Conservation (phyloP, 2,113 vertebrate genomes). For the Hippoglossus stenolepis region DNA sequence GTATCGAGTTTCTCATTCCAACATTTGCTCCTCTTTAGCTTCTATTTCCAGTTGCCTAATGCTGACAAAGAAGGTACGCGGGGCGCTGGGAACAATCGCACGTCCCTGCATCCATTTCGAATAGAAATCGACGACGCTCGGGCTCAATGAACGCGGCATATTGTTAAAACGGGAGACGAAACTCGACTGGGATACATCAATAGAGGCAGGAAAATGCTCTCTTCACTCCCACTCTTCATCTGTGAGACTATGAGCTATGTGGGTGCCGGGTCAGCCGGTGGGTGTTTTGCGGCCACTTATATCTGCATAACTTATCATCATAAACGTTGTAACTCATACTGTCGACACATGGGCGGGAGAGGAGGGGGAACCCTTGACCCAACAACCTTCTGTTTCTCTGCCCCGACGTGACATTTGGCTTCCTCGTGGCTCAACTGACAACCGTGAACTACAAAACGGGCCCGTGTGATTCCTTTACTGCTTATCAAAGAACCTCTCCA, state of each 20-base stretch:
- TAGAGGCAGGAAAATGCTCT: conserved; percentile 8
- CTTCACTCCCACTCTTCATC: conserved; percentile 11
- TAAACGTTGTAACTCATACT: conserved; percentile 29
- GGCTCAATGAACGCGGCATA: conserved; percentile 27
- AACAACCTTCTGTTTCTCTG: conserved; percentile 46
- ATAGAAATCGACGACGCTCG: conserved; percentile 35
- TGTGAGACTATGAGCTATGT: conserved; percentile 26
- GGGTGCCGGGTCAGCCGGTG: conserved; percentile 59
- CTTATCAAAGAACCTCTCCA: conserved; percentile 55
- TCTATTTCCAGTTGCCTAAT: conserved; percentile 44
- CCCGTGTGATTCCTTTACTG: conserved; percentile 54
- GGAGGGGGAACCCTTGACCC: conserved; percentile 8
- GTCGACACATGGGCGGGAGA: conserved; percentile 28
- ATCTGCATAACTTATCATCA: conserved; percentile 63
- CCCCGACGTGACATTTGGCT: conserved; percentile 71
- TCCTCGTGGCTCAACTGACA: conserved; percentile 54
- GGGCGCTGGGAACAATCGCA: conserved; percentile 23
- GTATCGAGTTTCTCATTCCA: conserved; percentile 45
- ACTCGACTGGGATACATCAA: conserved; percentile 14
- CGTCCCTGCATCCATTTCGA: conserved; percentile 7
- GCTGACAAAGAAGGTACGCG: conserved; percentile 40
- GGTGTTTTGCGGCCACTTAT: conserved; percentile 59
- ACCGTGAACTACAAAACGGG: conserved; percentile 46
- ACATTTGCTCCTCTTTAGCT: conserved; percentile 48
- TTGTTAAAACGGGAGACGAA: conserved; percentile 14